These are phyloP conservation scores for Sycon ciliatum DNA, from an alignment of 37 sponge, comb jelly and placozoan species.

Conservation along the genomic window DNA sequence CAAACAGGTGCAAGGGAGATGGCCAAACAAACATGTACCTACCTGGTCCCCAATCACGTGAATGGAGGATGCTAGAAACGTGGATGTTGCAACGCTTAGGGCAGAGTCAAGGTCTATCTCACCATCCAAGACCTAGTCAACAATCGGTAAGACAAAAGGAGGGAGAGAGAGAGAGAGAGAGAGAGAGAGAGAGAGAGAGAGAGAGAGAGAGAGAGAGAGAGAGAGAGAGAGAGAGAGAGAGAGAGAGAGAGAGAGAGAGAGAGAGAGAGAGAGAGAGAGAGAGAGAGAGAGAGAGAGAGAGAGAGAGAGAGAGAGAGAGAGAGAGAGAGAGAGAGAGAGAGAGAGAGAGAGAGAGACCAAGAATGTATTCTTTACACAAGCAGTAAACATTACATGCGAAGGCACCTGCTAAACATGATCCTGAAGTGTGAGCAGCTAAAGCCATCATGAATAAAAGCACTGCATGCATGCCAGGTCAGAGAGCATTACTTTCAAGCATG, in stretches of 20 bases:
- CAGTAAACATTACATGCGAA: too few species aligned
- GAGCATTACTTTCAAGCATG: too few species aligned
- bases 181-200: background rate
- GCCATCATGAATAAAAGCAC: too few species aligned
- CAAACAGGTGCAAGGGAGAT: too few species aligned
- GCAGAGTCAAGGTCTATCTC: slow-evolving; percentile 26
- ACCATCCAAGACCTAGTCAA: background rate
- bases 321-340: background rate
- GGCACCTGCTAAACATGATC: too few species aligned
- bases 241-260: too few species aligned
- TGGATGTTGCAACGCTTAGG: slow-evolving; percentile 17
- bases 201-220: background rate
- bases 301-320: background rate
- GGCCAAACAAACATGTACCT: too few species aligned
- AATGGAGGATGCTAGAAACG: slow-evolving; percentile 18
- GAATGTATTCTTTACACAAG: too few species aligned
- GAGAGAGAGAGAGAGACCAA: background rate
- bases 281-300: slow-evolving; percentile 1
- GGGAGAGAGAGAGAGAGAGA: background rate
- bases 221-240: background rate
- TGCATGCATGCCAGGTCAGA: too few species aligned
- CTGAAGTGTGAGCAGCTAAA: too few species aligned
- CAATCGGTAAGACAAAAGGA: background rate
- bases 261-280: background rate
- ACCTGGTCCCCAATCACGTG: slow-evolving; percentile 22